These are phyloP conservation scores for Nyctibius bracteatus DNA, from an alignment of 2,113 vertebrate species.

Conservation along the genomic window DNA sequence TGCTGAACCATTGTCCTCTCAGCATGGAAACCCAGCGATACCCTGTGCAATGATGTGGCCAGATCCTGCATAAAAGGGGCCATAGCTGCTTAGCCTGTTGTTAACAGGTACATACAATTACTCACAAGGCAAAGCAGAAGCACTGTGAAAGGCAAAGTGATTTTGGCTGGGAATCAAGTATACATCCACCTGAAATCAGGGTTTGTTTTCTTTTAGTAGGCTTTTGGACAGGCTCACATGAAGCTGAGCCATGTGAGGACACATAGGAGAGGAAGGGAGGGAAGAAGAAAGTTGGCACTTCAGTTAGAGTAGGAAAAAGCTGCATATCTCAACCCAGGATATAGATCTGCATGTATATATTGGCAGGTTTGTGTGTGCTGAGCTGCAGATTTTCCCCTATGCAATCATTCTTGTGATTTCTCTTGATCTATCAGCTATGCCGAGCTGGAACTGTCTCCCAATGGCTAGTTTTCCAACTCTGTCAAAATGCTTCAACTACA, in stretches of 20 bases:
- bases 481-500: neutral
- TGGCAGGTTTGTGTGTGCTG: neutral
- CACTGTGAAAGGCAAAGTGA: neutral
- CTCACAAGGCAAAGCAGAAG: neutral
- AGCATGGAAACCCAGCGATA: neutral
- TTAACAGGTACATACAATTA: neutral
- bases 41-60: neutral
- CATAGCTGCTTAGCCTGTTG: neutral
- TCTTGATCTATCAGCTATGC: neutral
- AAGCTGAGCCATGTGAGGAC: neutral
- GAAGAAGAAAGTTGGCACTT: neutral
- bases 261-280: neutral
- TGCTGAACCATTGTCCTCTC: neutral
- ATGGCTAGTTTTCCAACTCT: neutral
- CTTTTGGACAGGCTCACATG: neutral
- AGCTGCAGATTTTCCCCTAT: neutral
- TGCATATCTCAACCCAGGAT: neutral
- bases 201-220: neutral
- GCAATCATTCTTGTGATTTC: neutral
- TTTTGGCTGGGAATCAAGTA: neutral
- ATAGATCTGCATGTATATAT: neutral
- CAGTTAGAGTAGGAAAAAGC: neutral
- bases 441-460: accelerated
- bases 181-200: neutral
- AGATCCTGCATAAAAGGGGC: neutral